Evolutionary conservation across 2,797 vertebrate genomes (phyloP).

Genomic region (Acanthurus tractus): DNA sequence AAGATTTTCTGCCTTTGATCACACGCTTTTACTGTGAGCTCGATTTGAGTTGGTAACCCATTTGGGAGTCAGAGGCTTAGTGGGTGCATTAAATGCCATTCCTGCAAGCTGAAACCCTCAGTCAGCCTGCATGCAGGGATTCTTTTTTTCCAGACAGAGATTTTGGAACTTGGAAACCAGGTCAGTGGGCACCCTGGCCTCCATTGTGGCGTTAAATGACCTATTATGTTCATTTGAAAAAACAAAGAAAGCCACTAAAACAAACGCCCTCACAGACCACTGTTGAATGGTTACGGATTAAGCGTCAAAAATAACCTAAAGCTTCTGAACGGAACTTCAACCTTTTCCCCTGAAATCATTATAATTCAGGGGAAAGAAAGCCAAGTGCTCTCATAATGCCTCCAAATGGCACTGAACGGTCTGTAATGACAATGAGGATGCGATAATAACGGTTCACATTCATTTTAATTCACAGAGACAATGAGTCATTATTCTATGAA

Average conservation of each 20-base stretch:
- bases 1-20: constrained; percentile 70
- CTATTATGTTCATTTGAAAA: constrained; percentile 43
- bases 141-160: constrained; percentile 21
- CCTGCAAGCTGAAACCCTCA: constrained; percentile 47
- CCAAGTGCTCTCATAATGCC: constrained; percentile 63
- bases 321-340: constrained; percentile 54
- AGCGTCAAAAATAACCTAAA: constrained; percentile 43
- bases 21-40: constrained; percentile 50
- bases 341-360: constrained; percentile 64
- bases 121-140: constrained; percentile 25
- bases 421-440: constrained; percentile 70
- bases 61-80: constrained; percentile 62
- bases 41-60: constrained; percentile 60
- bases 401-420: constrained; percentile 64
- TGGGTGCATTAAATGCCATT: constrained; percentile 59
- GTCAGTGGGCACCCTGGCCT: constrained; percentile 47
- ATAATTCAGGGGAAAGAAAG: constrained; percentile 55
- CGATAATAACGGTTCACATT: constrained; percentile 70
- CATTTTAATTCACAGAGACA: constrained; percentile 74
- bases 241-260: constrained; percentile 3
- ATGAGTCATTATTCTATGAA: constrained; percentile 78
- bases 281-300: constrained; percentile 55
- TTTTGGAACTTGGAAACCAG: constrained; percentile 57
- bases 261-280: background rate
- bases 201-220: constrained; percentile 52